These are phyloP conservation scores for Drosophila navojoa DNA, from an alignment of 1,140 invertebrate species.

Conservation along the genomic window DNA sequence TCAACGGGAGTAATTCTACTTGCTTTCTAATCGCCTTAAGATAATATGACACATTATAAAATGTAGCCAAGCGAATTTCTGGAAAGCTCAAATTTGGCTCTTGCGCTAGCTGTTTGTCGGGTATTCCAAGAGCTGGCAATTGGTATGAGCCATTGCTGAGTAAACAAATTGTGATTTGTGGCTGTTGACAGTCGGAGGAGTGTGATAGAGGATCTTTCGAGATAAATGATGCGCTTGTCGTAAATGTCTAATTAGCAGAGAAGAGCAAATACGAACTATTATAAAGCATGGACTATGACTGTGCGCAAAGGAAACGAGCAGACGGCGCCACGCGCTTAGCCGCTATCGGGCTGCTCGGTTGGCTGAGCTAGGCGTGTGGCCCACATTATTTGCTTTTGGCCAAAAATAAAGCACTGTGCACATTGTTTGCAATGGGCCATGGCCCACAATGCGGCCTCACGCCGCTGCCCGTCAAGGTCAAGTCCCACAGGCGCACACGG, in stretches of 20 bases:
- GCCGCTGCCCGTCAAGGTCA: conserved; percentile 6
- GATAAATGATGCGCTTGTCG: conserved; percentile 6
- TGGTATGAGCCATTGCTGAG: not conserved
- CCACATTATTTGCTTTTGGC: conserved; percentile 26
- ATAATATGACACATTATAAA: not conserved
- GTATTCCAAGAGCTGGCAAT: not conserved
- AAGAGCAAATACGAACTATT: not conserved
- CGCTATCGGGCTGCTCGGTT: conserved; percentile 6
- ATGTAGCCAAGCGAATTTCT: no score
- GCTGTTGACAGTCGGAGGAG: not conserved
- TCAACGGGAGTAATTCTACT: no score
- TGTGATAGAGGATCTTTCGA: not conserved
- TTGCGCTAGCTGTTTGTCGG: no score
- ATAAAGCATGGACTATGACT: conserved; percentile 5
- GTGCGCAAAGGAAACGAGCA: not conserved
- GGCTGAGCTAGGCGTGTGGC: conserved; percentile 12
- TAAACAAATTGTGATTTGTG: not conserved
- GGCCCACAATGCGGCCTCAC: conserved; percentile 46
- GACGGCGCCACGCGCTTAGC: no score
- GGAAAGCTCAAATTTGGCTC: no score
- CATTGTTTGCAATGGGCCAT: conserved; percentile 47
- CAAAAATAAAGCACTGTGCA: conserved; percentile 3
- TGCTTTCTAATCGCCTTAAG: not conserved
- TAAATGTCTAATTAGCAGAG: not conserved
- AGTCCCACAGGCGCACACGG: conserved; percentile 65